A percentile compares a stretch with the other conserved stretches of the same genome.
Conservation (phyloP, 2,797 vertebrate genomes). For the Periophthalmus magnuspinnatus region DNA sequence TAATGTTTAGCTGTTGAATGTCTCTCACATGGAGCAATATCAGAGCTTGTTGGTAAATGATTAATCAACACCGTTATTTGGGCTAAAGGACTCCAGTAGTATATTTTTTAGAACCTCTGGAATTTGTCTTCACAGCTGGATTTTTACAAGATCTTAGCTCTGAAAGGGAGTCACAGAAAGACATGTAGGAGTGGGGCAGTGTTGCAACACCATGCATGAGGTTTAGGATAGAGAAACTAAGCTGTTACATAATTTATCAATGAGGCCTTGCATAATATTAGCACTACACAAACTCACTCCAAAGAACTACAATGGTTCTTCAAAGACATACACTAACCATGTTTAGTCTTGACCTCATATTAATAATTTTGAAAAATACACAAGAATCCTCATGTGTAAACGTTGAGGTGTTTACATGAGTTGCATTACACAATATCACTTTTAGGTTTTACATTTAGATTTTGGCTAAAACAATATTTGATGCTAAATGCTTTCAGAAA, state of each 20-base stretch:
- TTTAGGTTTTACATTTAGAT: not conserved
- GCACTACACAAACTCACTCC: not conserved
- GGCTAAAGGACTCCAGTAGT: constrained; percentile 65
- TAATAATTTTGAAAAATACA: not conserved
- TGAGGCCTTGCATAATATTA: constrained; percentile 10
- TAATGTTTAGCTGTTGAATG: constrained; percentile 60
- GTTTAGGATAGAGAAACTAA: constrained; percentile 25
- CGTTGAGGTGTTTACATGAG: not conserved
- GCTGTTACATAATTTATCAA: constrained; percentile 19
- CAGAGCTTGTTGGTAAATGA: constrained; percentile 73
- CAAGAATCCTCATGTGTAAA: not conserved
- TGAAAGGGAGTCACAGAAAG: constrained; percentile 47
- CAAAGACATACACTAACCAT: too few species aligned
- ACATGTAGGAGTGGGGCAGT: constrained; percentile 24
- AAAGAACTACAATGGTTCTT: not conserved
- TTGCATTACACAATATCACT: not conserved
- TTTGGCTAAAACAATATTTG: not conserved
- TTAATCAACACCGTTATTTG: constrained; percentile 69
- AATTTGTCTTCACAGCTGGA: constrained; percentile 71
- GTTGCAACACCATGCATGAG: constrained; percentile 48
- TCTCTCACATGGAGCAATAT: constrained; percentile 62
- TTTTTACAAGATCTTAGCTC: constrained; percentile 61
- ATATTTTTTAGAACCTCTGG: constrained; percentile 73
- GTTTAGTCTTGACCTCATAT: too few species aligned
- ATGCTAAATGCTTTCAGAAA: not conserved